Base-by-base conservation (phyloP, 37 sponge, comb jelly and placozoan genomes). In the Cliona cf. orientalis region DNA sequence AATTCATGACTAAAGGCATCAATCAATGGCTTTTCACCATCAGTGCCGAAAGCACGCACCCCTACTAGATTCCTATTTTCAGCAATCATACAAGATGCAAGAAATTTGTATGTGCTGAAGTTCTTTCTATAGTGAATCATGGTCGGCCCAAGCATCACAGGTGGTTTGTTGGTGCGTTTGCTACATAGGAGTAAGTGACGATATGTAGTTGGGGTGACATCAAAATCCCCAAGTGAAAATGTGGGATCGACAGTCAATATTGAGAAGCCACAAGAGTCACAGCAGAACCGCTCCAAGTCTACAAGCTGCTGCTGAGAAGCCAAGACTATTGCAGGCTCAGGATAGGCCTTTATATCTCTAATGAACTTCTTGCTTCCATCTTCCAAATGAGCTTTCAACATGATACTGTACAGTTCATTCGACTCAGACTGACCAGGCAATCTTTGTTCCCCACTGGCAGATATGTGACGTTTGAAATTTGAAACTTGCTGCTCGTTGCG, bases 1-100 rank as follows among this genome's bases (percentile, higher is more conserved):
- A 86, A 86, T 53, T 86, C 86, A 72, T 86, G 86, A 3, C 33
- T 26, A 36, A 75, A 75, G 11, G 76, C 76, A 75, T 78, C 67
- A 64, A 28, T 42, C 31, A 78, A 43, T 3, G 79, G 49, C 49
- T 42, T 64, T 78, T 78, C 79, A 5, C 79, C 79, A 64, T 78
- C 79, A 32, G 79, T 78, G 23, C 76, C 76, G 58, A 75, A 75
- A 26, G 76, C 60, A 26, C 62, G 76, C 7, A 78, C 46, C 12
- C 33, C 4, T 5, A 28, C 79, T 7, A 78, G 7, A 4, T 78
- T 26, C n/a, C 25, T 45, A 2, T 64, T 64, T 21, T 21, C 29
- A 26, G 67, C 67, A 40, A 78, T 49, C 5, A 78, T 28, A 44
- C 67, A 53, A 62, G 66, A 62, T 4, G 76, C 76, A 34, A 75